Conservation (phyloP, 2,888 invertebrate species). For the Xylota segnis region DNA sequence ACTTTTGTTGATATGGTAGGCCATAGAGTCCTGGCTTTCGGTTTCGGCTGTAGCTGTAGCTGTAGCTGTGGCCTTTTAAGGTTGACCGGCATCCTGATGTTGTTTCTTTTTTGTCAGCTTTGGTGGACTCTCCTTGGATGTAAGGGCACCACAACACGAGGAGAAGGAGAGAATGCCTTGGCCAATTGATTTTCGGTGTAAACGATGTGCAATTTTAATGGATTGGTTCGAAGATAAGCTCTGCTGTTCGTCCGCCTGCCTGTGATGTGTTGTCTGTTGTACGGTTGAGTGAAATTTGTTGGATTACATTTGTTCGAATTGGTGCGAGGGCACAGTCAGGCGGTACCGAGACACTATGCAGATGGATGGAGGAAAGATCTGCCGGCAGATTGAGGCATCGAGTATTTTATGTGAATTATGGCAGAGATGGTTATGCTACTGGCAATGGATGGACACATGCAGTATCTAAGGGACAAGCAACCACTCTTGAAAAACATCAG, state of each 20-base stretch:
- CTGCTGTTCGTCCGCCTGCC: constrained; percentile 61
- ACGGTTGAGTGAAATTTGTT: constrained; percentile 76
- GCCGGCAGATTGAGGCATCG: constrained; percentile 58
- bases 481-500: no score
- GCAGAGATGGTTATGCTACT: no score
- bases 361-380: constrained; percentile 61
- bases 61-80: constrained; percentile 65
- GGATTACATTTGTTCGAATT: constrained; percentile 75
- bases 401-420: constrained; percentile 60
- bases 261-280: constrained; percentile 68
- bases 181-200: constrained; percentile 85
- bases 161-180: constrained; percentile 81
- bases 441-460: no score
- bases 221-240: constrained; percentile 84
- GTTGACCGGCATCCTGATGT: constrained; percentile 57
- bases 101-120: constrained; percentile 47
- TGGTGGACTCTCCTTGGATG: constrained; percentile 22
- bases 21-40: constrained; percentile 55
- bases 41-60: no score
- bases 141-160: constrained; percentile 8
- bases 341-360: constrained; percentile 31
- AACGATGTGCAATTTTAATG: constrained; percentile 85
- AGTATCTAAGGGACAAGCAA: no score
- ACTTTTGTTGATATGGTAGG: constrained; percentile 26
- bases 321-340: constrained; percentile 50